phyloP scores from a whole-genome alignment of 2,113 vertebrate species.

The Jacana jacana region DNA sequence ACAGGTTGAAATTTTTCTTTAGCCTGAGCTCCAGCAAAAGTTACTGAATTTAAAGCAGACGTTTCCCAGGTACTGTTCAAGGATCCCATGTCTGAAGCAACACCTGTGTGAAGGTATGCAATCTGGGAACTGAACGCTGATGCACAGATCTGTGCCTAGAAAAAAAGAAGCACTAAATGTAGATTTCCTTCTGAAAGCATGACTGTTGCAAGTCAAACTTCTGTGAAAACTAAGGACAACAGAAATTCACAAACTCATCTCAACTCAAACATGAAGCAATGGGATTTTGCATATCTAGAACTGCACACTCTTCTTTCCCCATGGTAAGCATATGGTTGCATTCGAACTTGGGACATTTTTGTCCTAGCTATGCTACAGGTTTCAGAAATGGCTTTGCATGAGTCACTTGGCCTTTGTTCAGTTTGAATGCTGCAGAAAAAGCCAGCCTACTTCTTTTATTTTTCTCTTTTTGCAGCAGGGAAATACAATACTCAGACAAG shows the following conservation, averaged over 20 bases:
- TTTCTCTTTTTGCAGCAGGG: slow-evolving; percentile 26
- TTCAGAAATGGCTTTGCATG: slow-evolving; percentile 29
- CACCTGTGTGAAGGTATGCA: not conserved
- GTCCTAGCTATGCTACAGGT: slow-evolving; percentile 26
- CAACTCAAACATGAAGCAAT: not conserved
- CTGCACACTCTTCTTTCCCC: not conserved
- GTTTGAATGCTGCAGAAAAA: not conserved
- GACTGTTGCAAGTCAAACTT: not conserved
- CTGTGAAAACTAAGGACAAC: not conserved
- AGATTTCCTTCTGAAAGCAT: not conserved
- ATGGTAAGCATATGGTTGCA: not conserved
- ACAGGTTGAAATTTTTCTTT: not conserved
- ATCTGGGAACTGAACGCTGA: not conserved
- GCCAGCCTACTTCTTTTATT: not conserved
- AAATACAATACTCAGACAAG: slow-evolving; percentile 20
- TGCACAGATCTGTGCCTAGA: not conserved
- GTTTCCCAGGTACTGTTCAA: not conserved
- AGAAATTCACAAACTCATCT: not conserved
- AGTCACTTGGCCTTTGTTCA: slow-evolving; percentile 47
- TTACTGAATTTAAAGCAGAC: not conserved
- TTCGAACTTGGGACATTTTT: slow-evolving; percentile 10
- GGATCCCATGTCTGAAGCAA: not conserved
- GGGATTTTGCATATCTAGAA: not conserved
- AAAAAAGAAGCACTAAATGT: not conserved
- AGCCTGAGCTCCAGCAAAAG: not conserved